These are phyloP conservation scores for Habrosyne pyritoides DNA, from an alignment of 2,888 invertebrate species.

Conservation along the genomic window DNA sequence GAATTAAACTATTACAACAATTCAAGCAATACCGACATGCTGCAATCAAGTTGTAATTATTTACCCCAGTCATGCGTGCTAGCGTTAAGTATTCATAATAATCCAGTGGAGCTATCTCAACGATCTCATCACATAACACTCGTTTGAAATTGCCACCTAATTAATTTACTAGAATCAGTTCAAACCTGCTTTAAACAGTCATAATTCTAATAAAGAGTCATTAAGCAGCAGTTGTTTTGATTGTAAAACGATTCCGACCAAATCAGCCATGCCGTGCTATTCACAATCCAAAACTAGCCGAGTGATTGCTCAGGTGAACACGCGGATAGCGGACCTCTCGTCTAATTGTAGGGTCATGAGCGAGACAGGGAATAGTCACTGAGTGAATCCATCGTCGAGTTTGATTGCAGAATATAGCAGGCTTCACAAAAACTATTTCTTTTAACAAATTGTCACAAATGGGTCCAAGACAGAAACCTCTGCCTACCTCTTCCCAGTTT, in stretches of 20 bases:
- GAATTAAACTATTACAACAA: neutral
- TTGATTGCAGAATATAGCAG: too few species aligned
- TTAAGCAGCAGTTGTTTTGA: neutral
- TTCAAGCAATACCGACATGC: conserved; percentile 13
- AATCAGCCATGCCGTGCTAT: neutral
- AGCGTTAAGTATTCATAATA: conserved; percentile 19
- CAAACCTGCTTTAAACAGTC: neutral
- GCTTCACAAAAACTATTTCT: too few species aligned
- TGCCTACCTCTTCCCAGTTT: too few species aligned
- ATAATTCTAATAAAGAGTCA: neutral
- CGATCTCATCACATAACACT: conserved; percentile 4
- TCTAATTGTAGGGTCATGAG: too few species aligned
- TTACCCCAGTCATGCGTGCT: conserved; percentile 27
- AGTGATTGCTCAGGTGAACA: too few species aligned
- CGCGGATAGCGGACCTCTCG: too few species aligned
- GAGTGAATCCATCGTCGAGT: too few species aligned
- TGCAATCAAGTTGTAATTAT: conserved; percentile 30
- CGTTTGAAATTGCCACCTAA: neutral
- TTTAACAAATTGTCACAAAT: too few species aligned
- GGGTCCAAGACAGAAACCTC: too few species aligned
- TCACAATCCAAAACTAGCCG: too few species aligned
- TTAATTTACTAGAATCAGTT: neutral
- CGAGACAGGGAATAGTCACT: too few species aligned
- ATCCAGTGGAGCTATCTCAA: conserved; percentile 15
- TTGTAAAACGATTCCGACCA: neutral